Evolutionary conservation across 2,113 vertebrate species (phyloP).

Genomic region (Felis chaus): DNA sequence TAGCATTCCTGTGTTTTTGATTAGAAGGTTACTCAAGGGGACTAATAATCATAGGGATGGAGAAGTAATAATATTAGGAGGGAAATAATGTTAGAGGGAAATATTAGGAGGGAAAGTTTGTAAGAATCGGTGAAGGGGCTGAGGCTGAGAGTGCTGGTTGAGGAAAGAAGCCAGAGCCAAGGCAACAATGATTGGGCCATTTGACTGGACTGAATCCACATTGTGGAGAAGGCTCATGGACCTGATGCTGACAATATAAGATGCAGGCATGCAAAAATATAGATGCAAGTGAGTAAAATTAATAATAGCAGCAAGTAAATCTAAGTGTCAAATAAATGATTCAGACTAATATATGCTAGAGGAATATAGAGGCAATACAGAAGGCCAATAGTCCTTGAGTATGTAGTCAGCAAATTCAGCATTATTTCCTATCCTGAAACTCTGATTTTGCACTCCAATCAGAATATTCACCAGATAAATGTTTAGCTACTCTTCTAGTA

Average conservation of each 20-base stretch:
- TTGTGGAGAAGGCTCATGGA: neutral
- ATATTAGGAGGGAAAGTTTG: neutral
- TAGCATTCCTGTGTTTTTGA: neutral
- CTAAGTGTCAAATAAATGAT: neutral
- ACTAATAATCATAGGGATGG: neutral
- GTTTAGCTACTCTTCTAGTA: neutral
- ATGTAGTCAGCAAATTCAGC: neutral
- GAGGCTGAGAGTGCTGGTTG: neutral
- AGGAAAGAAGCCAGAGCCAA: neutral
- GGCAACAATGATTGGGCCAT: neutral
- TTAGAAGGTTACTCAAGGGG: neutral
- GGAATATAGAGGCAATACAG: neutral
- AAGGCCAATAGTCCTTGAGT: neutral
- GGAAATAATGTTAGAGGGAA: neutral
- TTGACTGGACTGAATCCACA: neutral
- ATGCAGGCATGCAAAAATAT: neutral
- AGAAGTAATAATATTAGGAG: neutral
- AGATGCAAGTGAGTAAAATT: neutral
- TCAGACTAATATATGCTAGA: neutral
- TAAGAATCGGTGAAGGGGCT: neutral
- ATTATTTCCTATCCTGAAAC: neutral
- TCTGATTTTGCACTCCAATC: conserved; percentile 3
- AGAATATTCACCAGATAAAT: neutral
- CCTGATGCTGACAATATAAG: neutral
- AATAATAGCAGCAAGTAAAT: neutral